phyloP scores from a whole-genome alignment of 2,888 invertebrate species.

The Capitulum mitella region DNA sequence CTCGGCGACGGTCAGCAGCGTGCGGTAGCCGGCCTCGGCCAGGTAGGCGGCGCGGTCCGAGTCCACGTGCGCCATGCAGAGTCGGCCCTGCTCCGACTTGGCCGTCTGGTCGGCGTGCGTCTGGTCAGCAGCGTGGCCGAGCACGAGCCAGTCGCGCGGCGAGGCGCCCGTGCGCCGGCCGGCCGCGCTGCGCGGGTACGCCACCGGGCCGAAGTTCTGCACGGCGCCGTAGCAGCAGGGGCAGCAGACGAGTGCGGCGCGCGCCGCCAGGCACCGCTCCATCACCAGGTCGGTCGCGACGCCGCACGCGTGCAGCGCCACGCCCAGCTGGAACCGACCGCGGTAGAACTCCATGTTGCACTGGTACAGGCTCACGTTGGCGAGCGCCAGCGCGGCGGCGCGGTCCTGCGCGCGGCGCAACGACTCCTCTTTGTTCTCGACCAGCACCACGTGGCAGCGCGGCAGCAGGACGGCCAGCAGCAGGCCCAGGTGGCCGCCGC shows the following conservation, averaged over 20 bases:
- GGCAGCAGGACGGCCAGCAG: conserved; percentile 72
- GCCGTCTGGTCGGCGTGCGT: conserved; percentile 65
- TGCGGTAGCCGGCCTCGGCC: conserved; percentile 64
- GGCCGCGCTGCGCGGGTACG: conserved; percentile 66
- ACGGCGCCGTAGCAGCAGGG: conserved; percentile 93
- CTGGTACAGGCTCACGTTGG: conserved; percentile 70
- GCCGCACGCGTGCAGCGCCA: conserved; percentile 88
- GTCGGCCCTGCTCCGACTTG: conserved; percentile 65
- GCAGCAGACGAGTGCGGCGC: conserved; percentile 77
- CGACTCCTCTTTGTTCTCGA: conserved; percentile 89
- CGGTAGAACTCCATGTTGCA: conserved; percentile 85
- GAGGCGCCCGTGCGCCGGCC: conserved; percentile 38
- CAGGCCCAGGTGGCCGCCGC: conserved; percentile 87
- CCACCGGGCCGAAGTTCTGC: conserved; percentile 67
- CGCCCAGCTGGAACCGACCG: conserved; percentile 69
- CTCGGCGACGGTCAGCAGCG: conserved; percentile 64
- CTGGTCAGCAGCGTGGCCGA: conserved; percentile 88
- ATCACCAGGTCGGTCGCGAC: conserved; percentile 88
- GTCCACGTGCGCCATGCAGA: conserved; percentile 83
- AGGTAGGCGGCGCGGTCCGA: conserved; percentile 72
- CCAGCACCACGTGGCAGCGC: conserved; percentile 64
- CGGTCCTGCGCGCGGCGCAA: conserved; percentile 64
- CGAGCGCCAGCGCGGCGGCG: conserved; percentile 56
- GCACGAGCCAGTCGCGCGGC: conserved; percentile 60
- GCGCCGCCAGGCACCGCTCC: conserved; percentile 64